These are phyloP conservation scores for Trichechus manatus DNA, from an alignment of 2,113 vertebrate genomes.

Conservation along the genomic window DNA sequence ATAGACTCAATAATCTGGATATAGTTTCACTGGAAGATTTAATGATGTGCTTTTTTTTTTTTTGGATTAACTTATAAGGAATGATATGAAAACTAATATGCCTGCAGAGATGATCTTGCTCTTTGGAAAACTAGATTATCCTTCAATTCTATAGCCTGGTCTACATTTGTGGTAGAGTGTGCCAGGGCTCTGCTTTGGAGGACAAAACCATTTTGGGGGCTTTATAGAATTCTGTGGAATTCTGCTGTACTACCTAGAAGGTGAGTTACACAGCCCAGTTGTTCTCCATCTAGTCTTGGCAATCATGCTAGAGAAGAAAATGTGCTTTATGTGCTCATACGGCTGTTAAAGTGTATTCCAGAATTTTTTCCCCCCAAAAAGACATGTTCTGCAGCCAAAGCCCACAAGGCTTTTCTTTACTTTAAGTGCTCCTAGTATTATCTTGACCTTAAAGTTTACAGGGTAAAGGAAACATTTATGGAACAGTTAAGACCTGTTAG, in stretches of 20 bases:
- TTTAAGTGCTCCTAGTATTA: constrained; percentile 67
- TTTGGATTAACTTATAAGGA: background rate
- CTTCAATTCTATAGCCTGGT: background rate
- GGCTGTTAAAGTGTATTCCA: constrained; percentile 1
- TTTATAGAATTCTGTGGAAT: fast-evolving
- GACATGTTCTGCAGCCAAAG: constrained; percentile 35
- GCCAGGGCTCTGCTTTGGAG: background rate
- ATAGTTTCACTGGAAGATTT: background rate
- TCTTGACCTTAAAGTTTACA: constrained; percentile 81
- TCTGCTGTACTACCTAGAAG: background rate
- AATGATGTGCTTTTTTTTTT: background rate
- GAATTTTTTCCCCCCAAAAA: background rate
- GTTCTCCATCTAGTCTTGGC: background rate
- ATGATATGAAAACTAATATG: background rate
- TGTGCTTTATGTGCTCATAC: background rate
- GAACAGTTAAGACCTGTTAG: constrained; percentile 82
- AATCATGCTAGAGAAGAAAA: background rate
- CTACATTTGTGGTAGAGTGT: fast-evolving
- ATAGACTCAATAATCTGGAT: background rate
- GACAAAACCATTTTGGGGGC: background rate
- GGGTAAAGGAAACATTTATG: constrained; percentile 83
- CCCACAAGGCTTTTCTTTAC: constrained; percentile 34
- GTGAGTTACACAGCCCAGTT: background rate
- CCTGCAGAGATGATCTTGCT: background rate
- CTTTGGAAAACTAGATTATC: background rate